Base-by-base conservation (phyloP, 2,113 vertebrate species). In the Callopanchax toddi region DNA sequence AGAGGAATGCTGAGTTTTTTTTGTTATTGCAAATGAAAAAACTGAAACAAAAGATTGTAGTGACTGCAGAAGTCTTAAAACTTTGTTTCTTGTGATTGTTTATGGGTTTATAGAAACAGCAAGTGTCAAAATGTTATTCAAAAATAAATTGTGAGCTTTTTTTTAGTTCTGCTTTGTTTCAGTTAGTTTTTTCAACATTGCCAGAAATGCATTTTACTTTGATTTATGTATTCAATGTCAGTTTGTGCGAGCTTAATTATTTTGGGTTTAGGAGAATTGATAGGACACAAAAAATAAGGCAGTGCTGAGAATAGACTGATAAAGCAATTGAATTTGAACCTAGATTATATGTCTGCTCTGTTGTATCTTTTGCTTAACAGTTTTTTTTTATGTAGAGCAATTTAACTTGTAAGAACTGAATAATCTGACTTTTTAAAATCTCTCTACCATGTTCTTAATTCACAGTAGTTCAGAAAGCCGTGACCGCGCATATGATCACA, bases 401-500 rank as follows among this genome's bases (percentile, higher is more conserved):
- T 48, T 73, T 11, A 22, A 56, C 60, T n/a, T 10, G n/a, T 9
- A 40, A 44, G 55, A 29, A 12, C 40, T 22, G 10, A 60, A 21
- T 21, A 22, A 60, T 63, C 56, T 63, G 26, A 52, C 36, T 52
- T 43, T 61, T 29, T 66, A 20, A 42, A 44, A 36, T 40, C 46
- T 72, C 40, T 84, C 58, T 77, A 53, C 60, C 61, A 51, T 85
- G 60, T 89, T 82, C 73, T 79, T 91, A 72, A 92, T 93, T 83
- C 51, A 64, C 96, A 99, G 96, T 94, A 95, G 94, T 93, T 96
- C 97, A 91, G 97, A 99, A 91, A 96, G 94, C 90, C 95, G 97
- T 91, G 97, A 99, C 87, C 97, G 97, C 91, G 93, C 95, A 82
- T 99, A 98, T 86, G 97, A 99, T 89, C 96, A 97, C 94, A 98